phyloP scores from a whole-genome alignment of 2,113 vertebrate species.

The Cephalopterus ornatus region DNA sequence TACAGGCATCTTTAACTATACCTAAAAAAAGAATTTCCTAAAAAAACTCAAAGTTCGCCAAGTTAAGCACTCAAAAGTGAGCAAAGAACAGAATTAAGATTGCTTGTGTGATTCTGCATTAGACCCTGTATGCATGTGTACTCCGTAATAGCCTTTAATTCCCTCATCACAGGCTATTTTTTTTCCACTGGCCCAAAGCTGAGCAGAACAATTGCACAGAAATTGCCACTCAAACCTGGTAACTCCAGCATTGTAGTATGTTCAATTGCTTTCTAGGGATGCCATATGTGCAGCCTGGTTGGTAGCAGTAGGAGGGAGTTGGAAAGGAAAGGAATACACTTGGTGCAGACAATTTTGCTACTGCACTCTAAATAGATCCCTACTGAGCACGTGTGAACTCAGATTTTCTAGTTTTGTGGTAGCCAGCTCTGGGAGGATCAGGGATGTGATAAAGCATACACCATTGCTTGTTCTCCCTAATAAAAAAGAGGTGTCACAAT shows the following conservation, averaged over 20 bases:
- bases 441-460: not conserved
- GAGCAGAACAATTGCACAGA: slow-evolving; percentile 53
- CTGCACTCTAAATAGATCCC: not conserved
- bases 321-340: slow-evolving; percentile 20
- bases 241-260: not conserved
- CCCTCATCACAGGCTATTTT: slow-evolving; percentile 47
- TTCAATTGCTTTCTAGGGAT: slow-evolving; percentile 46
- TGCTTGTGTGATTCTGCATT: not conserved
- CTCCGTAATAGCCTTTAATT: slow-evolving; percentile 43
- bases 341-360: not conserved
- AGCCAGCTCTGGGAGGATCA: not conserved
- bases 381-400: not conserved
- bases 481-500: not conserved
- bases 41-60: not conserved
- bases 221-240: slow-evolving; percentile 55
- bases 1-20: slow-evolving; percentile 12
- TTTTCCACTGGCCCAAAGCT: not conserved
- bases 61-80: not conserved
- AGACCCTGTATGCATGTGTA: not conserved
- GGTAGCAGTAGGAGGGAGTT: not conserved
- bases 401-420: not conserved
- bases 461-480: not conserved
- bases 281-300: slow-evolving; percentile 36
- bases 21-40: not conserved
- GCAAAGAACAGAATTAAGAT: slow-evolving; percentile 13